Percentiles rank a stretch among this genome's conserved stretches.
Evolutionary conservation across 92 coral and sea anemone species (phyloP).

Genomic region (Desmophyllum pertusum): DNA sequence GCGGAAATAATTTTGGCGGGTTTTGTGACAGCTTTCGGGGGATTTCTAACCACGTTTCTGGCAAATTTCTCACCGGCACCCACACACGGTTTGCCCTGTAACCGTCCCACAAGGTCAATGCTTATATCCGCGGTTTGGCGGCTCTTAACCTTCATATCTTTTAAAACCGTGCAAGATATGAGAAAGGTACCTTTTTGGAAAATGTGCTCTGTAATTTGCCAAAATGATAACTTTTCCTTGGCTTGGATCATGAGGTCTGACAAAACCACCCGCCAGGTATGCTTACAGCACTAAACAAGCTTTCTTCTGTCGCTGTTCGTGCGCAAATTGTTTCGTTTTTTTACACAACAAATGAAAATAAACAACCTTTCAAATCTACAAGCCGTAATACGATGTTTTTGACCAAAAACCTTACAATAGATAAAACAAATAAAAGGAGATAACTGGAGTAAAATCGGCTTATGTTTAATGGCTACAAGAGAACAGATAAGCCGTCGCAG

Average conservation of each 20-base stretch:
- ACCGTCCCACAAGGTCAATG: slow-evolving; percentile 26
- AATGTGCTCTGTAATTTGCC: background rate
- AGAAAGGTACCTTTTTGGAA: background rate
- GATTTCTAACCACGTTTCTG: slow-evolving; percentile 5
- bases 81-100: background rate
- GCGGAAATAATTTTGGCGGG: background rate
- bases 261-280: background rate
- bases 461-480: background rate
- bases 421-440: slow-evolving; percentile 3
- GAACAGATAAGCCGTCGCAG: background rate
- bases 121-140: background rate
- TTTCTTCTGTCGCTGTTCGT: background rate
- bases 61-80: background rate
- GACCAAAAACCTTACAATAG: background rate
- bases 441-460: slow-evolving; percentile 5
- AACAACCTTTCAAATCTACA: background rate
- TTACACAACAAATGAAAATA: background rate
- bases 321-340: background rate
- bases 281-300: background rate
- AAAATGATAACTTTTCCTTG: background rate
- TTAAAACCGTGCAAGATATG: background rate
- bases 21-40: background rate
- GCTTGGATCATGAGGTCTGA: background rate
- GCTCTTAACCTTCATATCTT: background rate
- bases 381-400: background rate